phyloP scores from a whole-genome alignment of 2,888 invertebrate genomes.

The Teleiodes luculella region DNA sequence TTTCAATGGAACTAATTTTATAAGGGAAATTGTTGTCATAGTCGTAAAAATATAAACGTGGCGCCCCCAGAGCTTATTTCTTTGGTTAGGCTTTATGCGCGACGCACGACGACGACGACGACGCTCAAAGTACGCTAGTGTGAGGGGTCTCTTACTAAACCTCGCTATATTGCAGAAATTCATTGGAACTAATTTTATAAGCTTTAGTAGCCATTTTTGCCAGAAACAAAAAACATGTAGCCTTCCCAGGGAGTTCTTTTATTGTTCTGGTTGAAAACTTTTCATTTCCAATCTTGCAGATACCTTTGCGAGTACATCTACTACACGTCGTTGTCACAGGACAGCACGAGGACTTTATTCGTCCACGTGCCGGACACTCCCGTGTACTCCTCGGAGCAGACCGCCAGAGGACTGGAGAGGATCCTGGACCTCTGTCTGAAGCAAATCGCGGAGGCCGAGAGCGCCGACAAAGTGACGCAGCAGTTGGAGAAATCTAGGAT shows the following conservation, averaged over 20 bases:
- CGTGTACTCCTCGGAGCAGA: conserved; percentile 78
- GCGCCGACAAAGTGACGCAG: background rate
- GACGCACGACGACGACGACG: too few species aligned
- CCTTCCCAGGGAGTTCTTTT: too few species aligned
- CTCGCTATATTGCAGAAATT: too few species aligned
- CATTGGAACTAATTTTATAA: too few species aligned
- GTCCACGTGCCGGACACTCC: conserved; percentile 87
- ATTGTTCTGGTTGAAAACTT: too few species aligned
- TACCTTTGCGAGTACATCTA: conserved; percentile 91
- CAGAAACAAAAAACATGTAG: background rate
- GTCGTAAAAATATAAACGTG: too few species aligned
- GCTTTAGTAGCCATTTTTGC: background rate
- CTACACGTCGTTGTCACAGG: conserved; percentile 84
- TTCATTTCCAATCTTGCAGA: conserved; percentile 59
- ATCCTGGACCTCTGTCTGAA: background rate
- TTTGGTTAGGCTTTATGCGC: too few species aligned
- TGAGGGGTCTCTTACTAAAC: too few species aligned
- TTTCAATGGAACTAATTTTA: too few species aligned
- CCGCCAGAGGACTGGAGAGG: conserved; percentile 68
- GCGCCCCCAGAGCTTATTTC: too few species aligned
- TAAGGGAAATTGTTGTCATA: too few species aligned
- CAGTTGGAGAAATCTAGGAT: background rate
- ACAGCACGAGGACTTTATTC: conserved; percentile 81
- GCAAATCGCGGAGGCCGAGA: background rate
- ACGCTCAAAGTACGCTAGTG: too few species aligned